Conservation (phyloP, 92 coral and sea anemone genomes). For the Desmophyllum pertusum region DNA sequence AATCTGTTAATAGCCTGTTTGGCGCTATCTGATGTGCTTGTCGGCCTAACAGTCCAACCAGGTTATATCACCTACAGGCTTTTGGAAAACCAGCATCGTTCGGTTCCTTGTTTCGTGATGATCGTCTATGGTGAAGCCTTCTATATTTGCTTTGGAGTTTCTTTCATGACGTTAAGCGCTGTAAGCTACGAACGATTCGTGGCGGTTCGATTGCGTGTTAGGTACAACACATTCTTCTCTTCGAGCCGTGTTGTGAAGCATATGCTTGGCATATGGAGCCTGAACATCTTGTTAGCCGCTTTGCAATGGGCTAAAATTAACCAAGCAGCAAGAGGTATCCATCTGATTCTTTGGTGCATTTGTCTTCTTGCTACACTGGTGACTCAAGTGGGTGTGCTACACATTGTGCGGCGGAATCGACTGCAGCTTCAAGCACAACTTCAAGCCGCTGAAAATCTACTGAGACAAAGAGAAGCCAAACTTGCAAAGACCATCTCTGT, state of each 20-base stretch:
- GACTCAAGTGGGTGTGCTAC: background rate
- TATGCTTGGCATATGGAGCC: slow-evolving; percentile 12
- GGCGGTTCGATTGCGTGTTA: slow-evolving; percentile 27
- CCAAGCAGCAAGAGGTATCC: slow-evolving; percentile 6
- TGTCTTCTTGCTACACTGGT: slow-evolving; percentile 4
- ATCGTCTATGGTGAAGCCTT: slow-evolving; percentile 12
- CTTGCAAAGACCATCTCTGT: slow-evolving; percentile 45
- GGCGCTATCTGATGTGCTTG: slow-evolving; percentile 29
- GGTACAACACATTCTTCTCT: slow-evolving; percentile 11
- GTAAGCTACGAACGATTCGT: slow-evolving; percentile 49
- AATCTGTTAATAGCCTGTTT: slow-evolving; percentile 27
- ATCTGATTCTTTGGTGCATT: slow-evolving; percentile 15
- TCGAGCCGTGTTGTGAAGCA: slow-evolving; percentile 19
- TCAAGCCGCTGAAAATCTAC: background rate
- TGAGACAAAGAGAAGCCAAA: slow-evolving; percentile 30
- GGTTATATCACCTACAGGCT: slow-evolving; percentile 34
- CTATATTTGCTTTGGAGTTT: slow-evolving; percentile 26
- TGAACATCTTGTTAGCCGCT: slow-evolving; percentile 2
- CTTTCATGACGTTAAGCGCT: slow-evolving; percentile 35
- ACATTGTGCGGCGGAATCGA: slow-evolving; percentile 19
- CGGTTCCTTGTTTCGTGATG: slow-evolving; percentile 34
- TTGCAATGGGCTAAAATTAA: slow-evolving; percentile 14
- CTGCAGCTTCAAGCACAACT: background rate
- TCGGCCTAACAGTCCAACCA: slow-evolving; percentile 31
- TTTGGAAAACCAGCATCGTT: slow-evolving; percentile 30